Evolutionary conservation across 1,140 invertebrate species (phyloP), one percentile per base, ranked within the genome.

Genomic region (Drosophila truncata): DNA sequence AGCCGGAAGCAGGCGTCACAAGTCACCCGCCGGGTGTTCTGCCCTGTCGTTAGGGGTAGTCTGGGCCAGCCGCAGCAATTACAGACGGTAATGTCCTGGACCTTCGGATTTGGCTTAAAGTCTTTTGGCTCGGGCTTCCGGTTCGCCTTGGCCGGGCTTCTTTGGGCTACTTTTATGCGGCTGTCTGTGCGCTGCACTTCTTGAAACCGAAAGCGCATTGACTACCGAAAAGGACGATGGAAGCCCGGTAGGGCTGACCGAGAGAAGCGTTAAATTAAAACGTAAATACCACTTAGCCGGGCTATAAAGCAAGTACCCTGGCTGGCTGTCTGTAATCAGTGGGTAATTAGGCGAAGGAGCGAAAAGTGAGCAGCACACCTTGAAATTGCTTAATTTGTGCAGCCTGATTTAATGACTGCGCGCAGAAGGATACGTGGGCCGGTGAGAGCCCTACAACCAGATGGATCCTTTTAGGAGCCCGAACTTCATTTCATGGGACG

Each of bases 251-350:
- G 55, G 41, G 50, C 31, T 27, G 59, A 10, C 35, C 37, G 35
- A 33, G 62, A 90, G 84, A 81, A 90, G 85, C 84, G 84, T 78
- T 88, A 90, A 90, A 88, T 88, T 88, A 88, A 88, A 88, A 90
- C 85, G 84, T 88, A 88, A 88, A 88, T 88, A 88, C 85, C 85
- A 90, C 84, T 88, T 88, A 88, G 84, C 74, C 54, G 69, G 77
- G 69, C 80, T 84, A 79, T 87, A 87, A 86, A 86, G 83, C 83
- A 86, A 87, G 83, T 86, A 71, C 70, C 69, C 59, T 63, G 61
- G 49, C 54, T 16, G 46, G 65, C 44, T 41, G 46, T 54, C 75
- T 88, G 85, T 88, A 88, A 84, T 88, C 84, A 88, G 69, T 81
- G 77, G 84, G 84, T 88, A 88, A 88, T 88, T 88, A 88, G 78